These are phyloP conservation scores for Chloromyia formosa DNA, from an alignment of 2,888 invertebrate species.

Conservation along the genomic window DNA sequence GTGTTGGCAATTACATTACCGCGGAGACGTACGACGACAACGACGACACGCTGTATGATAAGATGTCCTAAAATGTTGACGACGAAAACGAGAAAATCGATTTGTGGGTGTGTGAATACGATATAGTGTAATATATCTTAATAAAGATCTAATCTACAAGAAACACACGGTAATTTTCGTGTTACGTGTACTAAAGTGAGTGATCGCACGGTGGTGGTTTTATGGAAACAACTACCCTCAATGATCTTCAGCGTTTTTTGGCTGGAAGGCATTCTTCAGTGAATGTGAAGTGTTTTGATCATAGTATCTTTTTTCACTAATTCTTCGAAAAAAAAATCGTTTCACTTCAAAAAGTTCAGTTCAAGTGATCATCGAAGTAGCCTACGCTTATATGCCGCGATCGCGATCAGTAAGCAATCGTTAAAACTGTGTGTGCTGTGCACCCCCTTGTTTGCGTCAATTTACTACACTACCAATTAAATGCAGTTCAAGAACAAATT, in stretches of 20 bases:
- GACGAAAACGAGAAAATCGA: neutral
- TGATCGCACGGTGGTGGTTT: constrained; percentile 29
- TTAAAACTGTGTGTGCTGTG: constrained; percentile 22
- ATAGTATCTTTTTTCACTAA: too few species aligned
- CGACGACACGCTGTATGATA: constrained; percentile 3
- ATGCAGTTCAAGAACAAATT: constrained; percentile 26
- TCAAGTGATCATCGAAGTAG: neutral
- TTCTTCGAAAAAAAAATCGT: too few species aligned
- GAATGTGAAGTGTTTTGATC: constrained; percentile 20
- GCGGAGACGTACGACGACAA: neutral
- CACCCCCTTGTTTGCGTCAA: neutral
- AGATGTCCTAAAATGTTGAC: constrained; percentile 24
- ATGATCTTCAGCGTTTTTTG: constrained; percentile 4
- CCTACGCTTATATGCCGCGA: neutral
- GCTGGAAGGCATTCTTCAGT: constrained; percentile 22
- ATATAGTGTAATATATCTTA: constrained; percentile 31
- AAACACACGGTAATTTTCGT: constrained; percentile 26
- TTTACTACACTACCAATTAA: neutral
- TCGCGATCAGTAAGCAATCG: constrained; percentile 17
- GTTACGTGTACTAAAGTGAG: neutral
- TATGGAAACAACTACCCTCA: constrained; percentile 9
- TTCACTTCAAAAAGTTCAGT: neutral
- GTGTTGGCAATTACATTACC: constrained; percentile 26
- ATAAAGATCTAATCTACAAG: constrained; percentile 36
- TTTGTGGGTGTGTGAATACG: constrained; percentile 23